Base-by-base conservation (phyloP, 2,797 vertebrate species). In the Heteromormyrus szaboi region DNA sequence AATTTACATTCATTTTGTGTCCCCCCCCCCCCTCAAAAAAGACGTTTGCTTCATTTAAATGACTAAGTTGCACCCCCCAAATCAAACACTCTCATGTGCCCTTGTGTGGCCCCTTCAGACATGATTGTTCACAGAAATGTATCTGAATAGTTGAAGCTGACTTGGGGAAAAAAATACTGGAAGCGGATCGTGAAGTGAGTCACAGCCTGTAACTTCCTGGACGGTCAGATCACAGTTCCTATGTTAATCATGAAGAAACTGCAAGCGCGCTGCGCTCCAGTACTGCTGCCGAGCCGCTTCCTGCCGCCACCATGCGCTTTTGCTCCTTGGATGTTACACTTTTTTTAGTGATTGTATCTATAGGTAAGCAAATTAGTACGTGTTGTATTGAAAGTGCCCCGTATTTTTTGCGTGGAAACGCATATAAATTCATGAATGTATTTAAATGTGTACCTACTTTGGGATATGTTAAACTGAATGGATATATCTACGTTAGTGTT, bases 291-390 rank as follows among this genome's bases (percentile, higher is more conserved):
- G 14, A 25, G n/a, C 7, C n/a, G 22, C 54, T 50, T 29, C 53
- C 2, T 4, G 87, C 4, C 11, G 56, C 14, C 37, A 86, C 53
- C 86, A 89, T 89, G 89, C 51, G 9, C 25, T 2, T 2, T 0
- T 25, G 79, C 25, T 44, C 68, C 17, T 14, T 48, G 3, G 81
- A 6, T n/a, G 0, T 50, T 17, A 4, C 22, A 22, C 33, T 46
- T 1, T 33, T 89, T 68, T 29, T 88, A 44, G 87, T 1, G 72
- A 50, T 65, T 25, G 51, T 8, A 9, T 83, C 86, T 9, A 51
- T 54, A 76, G 89, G 89, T 89, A 88, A 87, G 89, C 17, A 50
- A 11, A 22, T 85, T 2, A 5, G 46, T 8, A 48, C 44, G 41
- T 48, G 46, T 6, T n/a, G 79, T 48, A 17, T 83, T 19, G 14